Conservation (phyloP, 2,888 invertebrate species). For the Perizoma affinitatum region DNA sequence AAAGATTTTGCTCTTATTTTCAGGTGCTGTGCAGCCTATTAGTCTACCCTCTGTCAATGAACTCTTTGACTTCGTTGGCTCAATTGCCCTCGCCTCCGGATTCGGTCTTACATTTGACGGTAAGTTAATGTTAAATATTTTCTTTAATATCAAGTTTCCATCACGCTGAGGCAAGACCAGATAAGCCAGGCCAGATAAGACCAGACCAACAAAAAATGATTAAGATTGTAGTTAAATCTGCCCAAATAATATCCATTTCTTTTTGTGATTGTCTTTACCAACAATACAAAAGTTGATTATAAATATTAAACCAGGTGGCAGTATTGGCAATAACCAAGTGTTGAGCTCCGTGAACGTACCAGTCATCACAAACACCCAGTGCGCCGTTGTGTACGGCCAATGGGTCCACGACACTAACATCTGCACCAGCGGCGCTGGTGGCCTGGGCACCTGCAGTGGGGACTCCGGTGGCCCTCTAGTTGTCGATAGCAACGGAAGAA, state of each 20-base stretch:
- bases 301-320: conserved; percentile 41
- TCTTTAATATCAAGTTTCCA: no score
- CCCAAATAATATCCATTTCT: no score
- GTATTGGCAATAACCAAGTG: conserved; percentile 44
- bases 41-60: conserved; percentile 49
- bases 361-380: conserved; percentile 54
- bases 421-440: conserved; percentile 59
- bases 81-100: conserved; percentile 55
- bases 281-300: not conserved
- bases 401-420: conserved; percentile 49
- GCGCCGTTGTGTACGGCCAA: conserved; percentile 43
- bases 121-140: conserved; percentile 33
- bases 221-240: no score
- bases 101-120: conserved; percentile 56
- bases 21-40: conserved; percentile 56
- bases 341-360: conserved; percentile 54
- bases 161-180: no score
- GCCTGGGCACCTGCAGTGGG: conserved; percentile 54
- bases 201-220: no score
- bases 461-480: conserved; percentile 56
- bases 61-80: conserved; percentile 42
- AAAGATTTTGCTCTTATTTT: not conserved
- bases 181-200: no score
- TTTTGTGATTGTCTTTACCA: no score
- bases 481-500: conserved; percentile 21